Base-by-base conservation (phyloP, 1,140 invertebrate species). In the Episyrphus balteatus region DNA sequence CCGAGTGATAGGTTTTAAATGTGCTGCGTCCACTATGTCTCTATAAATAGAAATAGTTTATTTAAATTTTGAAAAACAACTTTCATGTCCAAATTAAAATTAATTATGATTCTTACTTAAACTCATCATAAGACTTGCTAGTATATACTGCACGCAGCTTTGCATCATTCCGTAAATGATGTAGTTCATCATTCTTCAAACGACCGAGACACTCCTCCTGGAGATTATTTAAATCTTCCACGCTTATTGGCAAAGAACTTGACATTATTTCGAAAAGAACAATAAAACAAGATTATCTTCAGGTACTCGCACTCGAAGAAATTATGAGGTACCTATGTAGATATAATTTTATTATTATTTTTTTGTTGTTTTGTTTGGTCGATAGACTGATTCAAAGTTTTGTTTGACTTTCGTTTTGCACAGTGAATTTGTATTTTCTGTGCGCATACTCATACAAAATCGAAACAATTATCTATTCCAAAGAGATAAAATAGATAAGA, bases 131-230 rank as follows among this genome's bases (percentile, higher is more conserved):
- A 19, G 59, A 72, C 45, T 76, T 71, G 30, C 71, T 68, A 50
- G 71, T 74, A 42, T 73, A 69, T 1, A 77, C 64, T 0, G 78
- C 78, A 46, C 75, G 59, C 12, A 81, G 54, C 59, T 81, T 81
- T 19, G 78, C 77, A 54, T 77, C 74, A 50, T 81, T 80, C 52
- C 73, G 70, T 44, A 80, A 54, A 59, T 71, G 68, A 48, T 79
- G 76, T 9, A 75, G 54, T 58, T 77, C 69, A 42, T 77, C 76
- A 2, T 62, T 57, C 31, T 59, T 55, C 36, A 68, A 47, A 9
- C 46, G 48, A 37, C 55, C 48, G 38, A 62, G 39, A 37, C 62
- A 68, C 14, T 33, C 42, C 2, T 55, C 52, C 9, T 55, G 42
- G 15, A 68, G 44, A 7, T 48, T 51, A 14, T 51, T 26, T 17